Conservation (phyloP, 2,113 vertebrate genomes). For the Elachura formosa region DNA sequence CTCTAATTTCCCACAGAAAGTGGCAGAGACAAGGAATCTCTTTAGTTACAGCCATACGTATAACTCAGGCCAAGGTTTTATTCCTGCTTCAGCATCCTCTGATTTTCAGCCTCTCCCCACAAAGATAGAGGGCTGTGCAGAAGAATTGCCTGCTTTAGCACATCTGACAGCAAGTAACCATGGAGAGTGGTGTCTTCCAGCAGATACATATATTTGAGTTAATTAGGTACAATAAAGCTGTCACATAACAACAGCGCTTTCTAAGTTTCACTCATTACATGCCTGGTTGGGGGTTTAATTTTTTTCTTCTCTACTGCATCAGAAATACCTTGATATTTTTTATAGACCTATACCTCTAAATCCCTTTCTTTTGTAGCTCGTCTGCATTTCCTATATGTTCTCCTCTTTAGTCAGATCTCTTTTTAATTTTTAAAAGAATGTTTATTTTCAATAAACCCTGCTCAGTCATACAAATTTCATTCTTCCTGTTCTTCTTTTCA, state of each 20-base stretch:
- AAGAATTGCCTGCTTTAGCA: background rate
- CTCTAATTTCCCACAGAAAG: conserved; percentile 1
- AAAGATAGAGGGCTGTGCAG: background rate
- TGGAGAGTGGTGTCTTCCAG: background rate
- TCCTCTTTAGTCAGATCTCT: background rate
- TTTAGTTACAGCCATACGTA: background rate
- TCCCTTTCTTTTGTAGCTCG: background rate
- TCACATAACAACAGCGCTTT: background rate
- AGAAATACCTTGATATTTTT: background rate
- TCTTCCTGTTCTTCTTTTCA: conserved; percentile 10
- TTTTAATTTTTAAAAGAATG: conserved; percentile 11
- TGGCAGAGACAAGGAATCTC: background rate
- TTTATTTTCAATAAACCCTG: conserved; percentile 22
- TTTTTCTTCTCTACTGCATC: background rate
- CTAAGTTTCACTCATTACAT: conserved; percentile 27
- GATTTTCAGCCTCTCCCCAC: background rate
- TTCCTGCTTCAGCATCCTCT: background rate
- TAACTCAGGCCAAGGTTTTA: background rate
- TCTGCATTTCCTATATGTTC: background rate
- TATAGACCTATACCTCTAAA: background rate
- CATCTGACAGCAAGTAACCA: background rate
- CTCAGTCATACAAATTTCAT: background rate
- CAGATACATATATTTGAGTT: conserved; percentile 32
- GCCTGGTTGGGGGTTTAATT: conserved; percentile 1
- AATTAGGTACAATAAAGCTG: conserved; percentile 53